These are phyloP conservation scores for Pseudocheirus occidentalis DNA, from an alignment of 2,797 vertebrate genomes.

Conservation along the genomic window DNA sequence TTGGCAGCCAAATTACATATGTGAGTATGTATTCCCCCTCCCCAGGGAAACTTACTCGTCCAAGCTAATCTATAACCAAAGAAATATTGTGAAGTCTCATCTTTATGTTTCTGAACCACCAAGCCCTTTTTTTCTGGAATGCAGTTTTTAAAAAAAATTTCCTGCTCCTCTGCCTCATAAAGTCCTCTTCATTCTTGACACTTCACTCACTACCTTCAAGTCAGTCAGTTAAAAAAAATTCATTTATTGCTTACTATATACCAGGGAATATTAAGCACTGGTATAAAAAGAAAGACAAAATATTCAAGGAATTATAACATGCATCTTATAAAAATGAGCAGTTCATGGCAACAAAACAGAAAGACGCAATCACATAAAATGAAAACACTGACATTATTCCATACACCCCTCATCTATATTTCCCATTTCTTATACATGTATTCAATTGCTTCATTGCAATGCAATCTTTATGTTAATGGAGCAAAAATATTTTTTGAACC, in stretches of 20 bases:
- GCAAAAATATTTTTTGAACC: not conserved
- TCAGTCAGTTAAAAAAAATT: not conserved
- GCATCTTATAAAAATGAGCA: no score
- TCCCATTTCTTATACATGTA: no score
- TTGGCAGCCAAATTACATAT: not conserved
- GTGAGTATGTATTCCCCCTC: no score
- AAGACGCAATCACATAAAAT: no score
- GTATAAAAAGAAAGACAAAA: not conserved
- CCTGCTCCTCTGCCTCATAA: not conserved
- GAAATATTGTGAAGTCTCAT: not conserved
- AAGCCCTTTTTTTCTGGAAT: not conserved
- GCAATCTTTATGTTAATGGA: not conserved
- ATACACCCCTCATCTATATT: no score
- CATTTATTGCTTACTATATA: not conserved
- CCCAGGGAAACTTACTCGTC: not conserved
- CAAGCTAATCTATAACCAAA: not conserved
- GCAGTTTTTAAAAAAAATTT: not conserved
- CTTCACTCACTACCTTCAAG: not conserved
- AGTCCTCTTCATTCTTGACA: not conserved
- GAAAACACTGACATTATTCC: not conserved
- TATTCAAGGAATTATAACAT: no score
- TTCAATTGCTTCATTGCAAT: no score
- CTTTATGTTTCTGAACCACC: not conserved
- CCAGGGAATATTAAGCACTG: not conserved
- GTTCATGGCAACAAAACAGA: no score